These are phyloP conservation scores for Rhineura floridana DNA, from an alignment of 2,113 vertebrate genomes.

Conservation along the genomic window DNA sequence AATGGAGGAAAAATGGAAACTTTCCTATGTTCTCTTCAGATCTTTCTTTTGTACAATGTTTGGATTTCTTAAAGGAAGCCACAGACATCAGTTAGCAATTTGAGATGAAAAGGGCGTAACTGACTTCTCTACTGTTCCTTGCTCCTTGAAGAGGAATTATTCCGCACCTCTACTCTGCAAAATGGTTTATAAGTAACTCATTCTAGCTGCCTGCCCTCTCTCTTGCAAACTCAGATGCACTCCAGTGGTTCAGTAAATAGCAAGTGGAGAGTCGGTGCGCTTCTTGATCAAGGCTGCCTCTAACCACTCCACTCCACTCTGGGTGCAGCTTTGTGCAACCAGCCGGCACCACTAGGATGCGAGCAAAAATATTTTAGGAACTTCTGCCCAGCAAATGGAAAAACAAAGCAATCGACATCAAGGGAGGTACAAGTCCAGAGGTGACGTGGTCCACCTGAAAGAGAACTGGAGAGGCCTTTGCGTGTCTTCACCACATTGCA, in stretches of 20 bases:
- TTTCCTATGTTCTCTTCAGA: not conserved
- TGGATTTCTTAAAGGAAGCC: not conserved
- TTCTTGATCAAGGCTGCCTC: not conserved
- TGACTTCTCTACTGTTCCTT: not conserved
- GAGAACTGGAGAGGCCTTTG: not conserved
- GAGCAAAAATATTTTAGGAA: not conserved
- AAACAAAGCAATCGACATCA: not conserved
- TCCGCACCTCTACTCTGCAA: not conserved
- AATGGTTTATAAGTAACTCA: not conserved
- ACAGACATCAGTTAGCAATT: not conserved
- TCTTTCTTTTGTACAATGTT: not conserved
- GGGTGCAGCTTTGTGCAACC: not conserved
- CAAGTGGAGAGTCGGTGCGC: not conserved
- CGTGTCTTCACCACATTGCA: not conserved
- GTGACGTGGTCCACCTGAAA: fast-evolving
- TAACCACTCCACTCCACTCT: not conserved
- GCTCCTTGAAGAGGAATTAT: not conserved
- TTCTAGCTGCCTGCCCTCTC: not conserved
- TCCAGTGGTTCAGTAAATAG: not conserved
- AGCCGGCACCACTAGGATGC: fast-evolving
- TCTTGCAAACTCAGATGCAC: constrained; percentile 17
- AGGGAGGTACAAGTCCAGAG: not conserved
- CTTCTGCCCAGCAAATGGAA: not conserved
- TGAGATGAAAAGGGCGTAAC: not conserved
- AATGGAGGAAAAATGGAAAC: not conserved